phyloP scores from a whole-genome alignment of 2,888 invertebrate genomes.

The Strigamia maritima region DNA sequence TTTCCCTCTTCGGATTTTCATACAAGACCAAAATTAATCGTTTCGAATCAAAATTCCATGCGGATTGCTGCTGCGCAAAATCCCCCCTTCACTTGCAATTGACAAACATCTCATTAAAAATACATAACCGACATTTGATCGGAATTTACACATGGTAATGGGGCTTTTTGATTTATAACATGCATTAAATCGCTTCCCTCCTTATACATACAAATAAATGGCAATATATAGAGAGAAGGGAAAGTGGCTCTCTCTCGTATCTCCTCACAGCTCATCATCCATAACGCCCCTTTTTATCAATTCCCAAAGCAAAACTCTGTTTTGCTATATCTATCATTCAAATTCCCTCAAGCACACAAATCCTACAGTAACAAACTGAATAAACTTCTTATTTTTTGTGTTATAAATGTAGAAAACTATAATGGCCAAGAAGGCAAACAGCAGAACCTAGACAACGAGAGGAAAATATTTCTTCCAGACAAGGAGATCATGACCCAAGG shows the following conservation, averaged over 20 bases:
- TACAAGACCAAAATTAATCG: neutral
- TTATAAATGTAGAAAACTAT: conserved; percentile 29
- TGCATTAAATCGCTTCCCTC: conserved; percentile 1
- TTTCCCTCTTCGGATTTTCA: neutral
- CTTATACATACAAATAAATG: conserved; percentile 5
- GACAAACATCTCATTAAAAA: conserved; percentile 28
- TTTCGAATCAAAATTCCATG: conserved; percentile 8
- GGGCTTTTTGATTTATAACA: conserved; percentile 15
- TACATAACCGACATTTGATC: conserved; percentile 27
- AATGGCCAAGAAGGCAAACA: conserved; percentile 36
- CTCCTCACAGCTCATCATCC: conserved; percentile 26
- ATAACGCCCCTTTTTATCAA: conserved; percentile 22
- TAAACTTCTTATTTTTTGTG: neutral
- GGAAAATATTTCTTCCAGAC: conserved; percentile 37
- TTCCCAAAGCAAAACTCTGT: conserved; percentile 1
- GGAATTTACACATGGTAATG: conserved; percentile 19
- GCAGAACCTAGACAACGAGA: conserved; percentile 36
- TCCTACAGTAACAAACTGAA: neutral
- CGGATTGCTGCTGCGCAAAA: neutral
- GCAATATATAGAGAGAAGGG: neutral
- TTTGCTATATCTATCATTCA: neutral
- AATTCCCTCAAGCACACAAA: conserved; percentile 16
- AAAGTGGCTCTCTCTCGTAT: neutral
- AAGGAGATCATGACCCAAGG: conserved; percentile 34
- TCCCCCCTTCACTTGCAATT: conserved; percentile 14